Evolutionary conservation across 2,888 invertebrate genomes (phyloP), one percentile per base, ranked within the genome.

Genomic region (Parascotia fuliginaria): DNA sequence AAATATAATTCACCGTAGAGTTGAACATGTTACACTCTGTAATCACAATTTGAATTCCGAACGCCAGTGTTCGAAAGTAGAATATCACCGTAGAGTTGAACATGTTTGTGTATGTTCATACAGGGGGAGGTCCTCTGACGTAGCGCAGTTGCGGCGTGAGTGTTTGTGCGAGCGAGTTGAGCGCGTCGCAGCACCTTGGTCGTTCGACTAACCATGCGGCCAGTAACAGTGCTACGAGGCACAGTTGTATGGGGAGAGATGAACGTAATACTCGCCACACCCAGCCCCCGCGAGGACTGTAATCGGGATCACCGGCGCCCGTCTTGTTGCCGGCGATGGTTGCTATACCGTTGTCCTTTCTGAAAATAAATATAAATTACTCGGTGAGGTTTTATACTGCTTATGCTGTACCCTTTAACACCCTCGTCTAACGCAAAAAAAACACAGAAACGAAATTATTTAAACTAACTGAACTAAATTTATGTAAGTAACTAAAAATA

Each of bases 111-210:
- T 11, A 50, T 41, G 57, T 79, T 94, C 93, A 96, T 65, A 96
- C 94, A 6, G 97, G 97, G 13, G 96, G 97, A 9, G 96, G 96
- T 57, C 96, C 96, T 53, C 95, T 94, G n/a, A 96, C 94, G 81
- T 97, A 97, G 67, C 95, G 95, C 47, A 97, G 90, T 73, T 96
- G 96, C 3, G 97, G 96, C n/a, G 95, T 95, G 31, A 97, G 86
- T 0, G 95, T 95, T 70, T 96, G 93, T 42, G 95, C 95, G 59
- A 96, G 93, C 45, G 95, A 96, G 88, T 96, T 96, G 72, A 96
- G 93, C 45, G 95, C 94, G 78, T 96, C 96, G 85, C 96, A 96
- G 84, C 96, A 96, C 39, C 95, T 93, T 0, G 96, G 96, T 4
- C 95, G 94, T 69, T 96, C 96, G 13, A 96, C 92, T 29, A 96